A percentile compares a stretch with the other conserved stretches of the same genome.
These are phyloP conservation scores for Ctenopoma kingsleyae DNA, from an alignment of 2,797 vertebrate species.

Conservation along the genomic window DNA sequence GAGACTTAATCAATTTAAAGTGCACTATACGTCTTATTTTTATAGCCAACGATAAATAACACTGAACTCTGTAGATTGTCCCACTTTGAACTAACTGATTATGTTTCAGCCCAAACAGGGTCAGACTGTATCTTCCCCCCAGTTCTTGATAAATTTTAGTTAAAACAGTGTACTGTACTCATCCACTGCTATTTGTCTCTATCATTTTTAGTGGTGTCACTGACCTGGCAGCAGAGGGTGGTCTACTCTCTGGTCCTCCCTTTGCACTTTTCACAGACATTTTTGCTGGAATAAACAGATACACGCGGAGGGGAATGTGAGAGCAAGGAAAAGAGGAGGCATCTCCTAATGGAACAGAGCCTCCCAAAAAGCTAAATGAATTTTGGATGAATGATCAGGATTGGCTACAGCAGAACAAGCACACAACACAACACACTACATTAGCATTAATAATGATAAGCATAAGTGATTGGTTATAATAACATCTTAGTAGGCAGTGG, in stretches of 20 bases:
- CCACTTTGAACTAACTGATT: no score
- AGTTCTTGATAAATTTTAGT: neutral
- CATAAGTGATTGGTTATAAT: neutral
- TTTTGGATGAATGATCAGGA: neutral
- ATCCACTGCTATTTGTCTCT: neutral
- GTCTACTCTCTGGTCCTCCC: constrained; percentile 60
- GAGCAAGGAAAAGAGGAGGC: neutral
- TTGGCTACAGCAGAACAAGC: neutral
- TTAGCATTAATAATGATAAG: no score
- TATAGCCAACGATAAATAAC: neutral
- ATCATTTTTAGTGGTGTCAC: constrained; percentile 14
- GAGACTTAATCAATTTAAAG: constrained; percentile 41
- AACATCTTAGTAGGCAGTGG: neutral
- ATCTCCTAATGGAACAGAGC: neutral
- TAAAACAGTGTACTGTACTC: constrained; percentile 3
- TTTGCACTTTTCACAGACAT: constrained; percentile 79
- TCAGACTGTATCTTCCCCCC: neutral
- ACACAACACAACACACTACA: no score
- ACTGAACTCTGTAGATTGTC: neutral
- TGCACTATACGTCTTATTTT: constrained; percentile 10
- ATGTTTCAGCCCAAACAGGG: neutral
- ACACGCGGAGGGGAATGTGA: constrained; percentile 6
- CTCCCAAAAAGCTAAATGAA: neutral
- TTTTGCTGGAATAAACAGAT: constrained; percentile 45
- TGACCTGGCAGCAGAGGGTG: constrained; percentile 74